Conservation (phyloP, 2,888 invertebrate species). For the Ariolimax columbianus region DNA sequence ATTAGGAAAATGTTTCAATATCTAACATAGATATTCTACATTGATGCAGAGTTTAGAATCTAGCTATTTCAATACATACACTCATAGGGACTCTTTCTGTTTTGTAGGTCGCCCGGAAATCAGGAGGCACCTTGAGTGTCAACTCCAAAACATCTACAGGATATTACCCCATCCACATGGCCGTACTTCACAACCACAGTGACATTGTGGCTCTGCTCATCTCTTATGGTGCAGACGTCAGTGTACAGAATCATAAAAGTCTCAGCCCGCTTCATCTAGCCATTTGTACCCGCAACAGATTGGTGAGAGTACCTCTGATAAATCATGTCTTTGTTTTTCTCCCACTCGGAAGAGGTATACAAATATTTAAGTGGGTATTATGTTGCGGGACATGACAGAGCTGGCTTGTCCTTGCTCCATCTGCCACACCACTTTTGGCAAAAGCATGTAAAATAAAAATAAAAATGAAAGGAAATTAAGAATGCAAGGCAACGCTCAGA, state of each 20-base stretch:
- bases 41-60: too few relatives aligned
- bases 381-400: too few relatives aligned
- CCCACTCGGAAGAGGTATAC: too few relatives aligned
- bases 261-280: slow-evolving; percentile 74
- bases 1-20: too few relatives aligned
- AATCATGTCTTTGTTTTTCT: background rate
- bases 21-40: too few relatives aligned
- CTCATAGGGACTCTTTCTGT: background rate
- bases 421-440: too few relatives aligned
- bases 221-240: slow-evolving; percentile 69
- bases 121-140: slow-evolving; percentile 59
- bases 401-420: too few relatives aligned
- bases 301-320: slow-evolving; percentile 58
- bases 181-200: slow-evolving; percentile 67
- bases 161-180: slow-evolving; percentile 72
- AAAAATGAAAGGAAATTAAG: too few relatives aligned
- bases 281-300: slow-evolving; percentile 62
- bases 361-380: too few relatives aligned
- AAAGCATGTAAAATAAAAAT: too few relatives aligned
- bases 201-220: slow-evolving; percentile 70
- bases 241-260: slow-evolving; percentile 63
- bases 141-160: slow-evolving; percentile 72
- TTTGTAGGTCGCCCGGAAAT: slow-evolving; percentile 38
- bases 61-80: too few relatives aligned
- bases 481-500: too few relatives aligned